A percentile compares a stretch with the other conserved stretches of the same genome.
Evolutionary conservation across 2,797 vertebrate genomes (phyloP).

Genomic region (Triplophysa yarkandensis): DNA sequence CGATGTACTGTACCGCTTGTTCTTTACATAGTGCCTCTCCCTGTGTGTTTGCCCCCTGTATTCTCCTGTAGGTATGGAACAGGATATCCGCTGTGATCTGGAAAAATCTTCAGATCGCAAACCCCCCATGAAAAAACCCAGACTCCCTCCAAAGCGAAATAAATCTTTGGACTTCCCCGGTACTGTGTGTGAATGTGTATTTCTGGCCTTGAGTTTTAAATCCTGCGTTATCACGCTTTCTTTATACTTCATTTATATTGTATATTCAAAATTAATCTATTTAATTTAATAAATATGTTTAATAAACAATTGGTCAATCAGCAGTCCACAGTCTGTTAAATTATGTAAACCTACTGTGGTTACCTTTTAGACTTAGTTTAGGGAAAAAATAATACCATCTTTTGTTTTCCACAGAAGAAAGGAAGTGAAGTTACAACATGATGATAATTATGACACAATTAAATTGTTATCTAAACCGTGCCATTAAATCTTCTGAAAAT

Average conservation of each 20-base stretch:
- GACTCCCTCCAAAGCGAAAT: constrained; percentile 76
- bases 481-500: no score
- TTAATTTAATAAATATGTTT: no score
- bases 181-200: constrained; percentile 53
- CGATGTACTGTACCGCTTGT: neutral
- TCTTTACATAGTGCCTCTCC: constrained; percentile 11
- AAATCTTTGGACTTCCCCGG: constrained; percentile 77
- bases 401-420: no score
- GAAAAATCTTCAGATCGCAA: constrained; percentile 75
- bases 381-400: no score
- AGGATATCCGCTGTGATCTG: constrained; percentile 69
- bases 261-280: neutral
- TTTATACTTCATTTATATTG: no score
- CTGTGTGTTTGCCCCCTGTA: constrained; percentile 12
- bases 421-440: no score
- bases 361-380: no score
- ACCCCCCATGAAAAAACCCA: constrained; percentile 72
- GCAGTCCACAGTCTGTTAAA: neutral
- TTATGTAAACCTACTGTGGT: no score
- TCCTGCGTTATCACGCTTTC: neutral
- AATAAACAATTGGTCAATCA: no score
- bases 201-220: neutral
- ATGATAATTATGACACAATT: no score
- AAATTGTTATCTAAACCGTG: no score
- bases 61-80: constrained; percentile 72